Base-by-base conservation (phyloP, 2,113 vertebrate genomes). In the Aythya baeri region DNA sequence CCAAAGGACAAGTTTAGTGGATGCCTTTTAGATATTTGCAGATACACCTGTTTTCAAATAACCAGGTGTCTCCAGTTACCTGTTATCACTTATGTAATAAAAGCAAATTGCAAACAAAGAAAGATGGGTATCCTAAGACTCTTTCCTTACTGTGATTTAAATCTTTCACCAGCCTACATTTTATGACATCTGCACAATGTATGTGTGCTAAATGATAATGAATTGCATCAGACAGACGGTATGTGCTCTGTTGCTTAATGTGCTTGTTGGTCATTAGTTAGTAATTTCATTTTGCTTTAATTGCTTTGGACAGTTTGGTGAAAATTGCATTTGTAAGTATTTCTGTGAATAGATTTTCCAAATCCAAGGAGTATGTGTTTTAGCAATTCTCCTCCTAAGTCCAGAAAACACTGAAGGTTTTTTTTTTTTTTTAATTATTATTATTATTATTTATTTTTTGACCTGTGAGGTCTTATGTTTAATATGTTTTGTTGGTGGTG, bases 61-160 rank as follows among this genome's bases (percentile, higher is more conserved):
- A 73, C 38, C 1, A 17, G 4, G 21, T 61, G 34, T 91, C 78
- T 65, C 31, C n/a, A 59, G 8, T 58, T 88, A 52, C 8, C 17
- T 54, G 67, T 81, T 93, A 91, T 25, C 22, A n/a, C 23, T 32
- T 27, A 12, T 38, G 85, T 96, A 63, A 80, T 61, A 83, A 82
- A 91, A 89, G 34, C 20, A 89, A 86, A 86, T 86, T 96, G 31
- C 32, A 54, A 72, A 63, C 41, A 68, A 49, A 17, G 62, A 83
- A 11, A 70, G 57, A 84, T 74, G 34, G 49, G 13, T 83, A 29
- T 82, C 62, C 71, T 83, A 66, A 91, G 89, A 76, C 15, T 43
- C 9, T 81, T 77, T 91, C 65, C 75, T 78, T 61, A 36, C 7
- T 27, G 38, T 67, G 77, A 95, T 91, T 94, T 95, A 95, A 32